These are phyloP conservation scores for Drosophila equinoxialis DNA, from an alignment of 1,140 invertebrate species.

Conservation along the genomic window DNA sequence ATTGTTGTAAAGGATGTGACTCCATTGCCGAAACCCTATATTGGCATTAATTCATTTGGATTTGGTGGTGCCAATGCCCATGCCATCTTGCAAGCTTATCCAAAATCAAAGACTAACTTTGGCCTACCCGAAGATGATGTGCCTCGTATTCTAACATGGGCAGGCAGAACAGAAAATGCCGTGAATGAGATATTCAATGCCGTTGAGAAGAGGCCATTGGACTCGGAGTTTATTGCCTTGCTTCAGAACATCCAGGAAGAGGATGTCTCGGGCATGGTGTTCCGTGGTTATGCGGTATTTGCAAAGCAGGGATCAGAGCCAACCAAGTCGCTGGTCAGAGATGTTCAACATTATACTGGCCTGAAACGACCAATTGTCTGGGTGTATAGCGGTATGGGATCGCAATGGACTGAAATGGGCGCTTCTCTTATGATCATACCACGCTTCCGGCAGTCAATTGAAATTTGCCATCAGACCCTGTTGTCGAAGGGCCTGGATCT, in stretches of 20 bases:
- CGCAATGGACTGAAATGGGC: constrained; percentile 94
- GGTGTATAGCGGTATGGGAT: constrained; percentile 96
- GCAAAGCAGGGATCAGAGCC: constrained; percentile 84
- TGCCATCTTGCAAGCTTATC: constrained; percentile 86
- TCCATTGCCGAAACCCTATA: constrained; percentile 85
- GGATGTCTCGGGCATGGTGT: constrained; percentile 85
- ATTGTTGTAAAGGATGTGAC: constrained; percentile 88
- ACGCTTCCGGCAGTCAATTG: constrained; percentile 89
- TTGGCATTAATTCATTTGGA: constrained; percentile 93
- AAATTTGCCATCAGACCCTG: constrained; percentile 89
- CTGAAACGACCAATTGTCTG: constrained; percentile 90
- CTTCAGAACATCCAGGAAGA: constrained; percentile 85
- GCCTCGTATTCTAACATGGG: constrained; percentile 85
- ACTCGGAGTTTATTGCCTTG: constrained; percentile 85
- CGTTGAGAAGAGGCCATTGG: constrained; percentile 85
- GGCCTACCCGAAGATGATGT: constrained; percentile 84
- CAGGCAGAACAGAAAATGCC: constrained; percentile 86
- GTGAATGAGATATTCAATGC: constrained; percentile 88
- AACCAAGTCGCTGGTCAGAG: constrained; percentile 80
- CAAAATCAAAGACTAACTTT: constrained; percentile 84
- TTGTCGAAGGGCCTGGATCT: constrained; percentile 90
- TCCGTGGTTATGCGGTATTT: constrained; percentile 85
- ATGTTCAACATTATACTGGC: constrained; percentile 86
- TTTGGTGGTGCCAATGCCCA: constrained; percentile 92
- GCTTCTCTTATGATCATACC: constrained; percentile 86